These are phyloP conservation scores for Ptychodera flava DNA, from an alignment of 35 echinoderm and acorn worm genomes.

Conservation along the genomic window DNA sequence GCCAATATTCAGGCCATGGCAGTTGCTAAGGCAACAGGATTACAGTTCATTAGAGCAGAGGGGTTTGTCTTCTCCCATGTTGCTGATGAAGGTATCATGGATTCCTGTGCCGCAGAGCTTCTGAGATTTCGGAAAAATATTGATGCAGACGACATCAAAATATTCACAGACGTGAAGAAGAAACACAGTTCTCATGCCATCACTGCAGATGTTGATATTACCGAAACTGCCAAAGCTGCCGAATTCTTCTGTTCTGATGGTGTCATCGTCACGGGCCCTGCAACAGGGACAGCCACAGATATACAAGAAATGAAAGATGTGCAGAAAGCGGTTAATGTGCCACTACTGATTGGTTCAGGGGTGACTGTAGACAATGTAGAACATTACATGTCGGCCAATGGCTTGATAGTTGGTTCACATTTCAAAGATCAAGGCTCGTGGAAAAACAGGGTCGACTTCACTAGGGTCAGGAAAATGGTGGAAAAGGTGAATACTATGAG, in stretches of 20 bases:
- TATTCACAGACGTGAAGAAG: slow-evolving; percentile 96
- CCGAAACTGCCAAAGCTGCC: slow-evolving; percentile 61
- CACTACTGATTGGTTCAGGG: slow-evolving; percentile 85
- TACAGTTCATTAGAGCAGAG: slow-evolving; percentile 88
- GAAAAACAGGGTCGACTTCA: slow-evolving; percentile 55
- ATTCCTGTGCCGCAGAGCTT: slow-evolving; percentile 84
- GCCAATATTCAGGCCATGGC: slow-evolving; percentile 75
- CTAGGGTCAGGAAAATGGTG: slow-evolving; percentile 54
- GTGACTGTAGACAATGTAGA: slow-evolving; percentile 61
- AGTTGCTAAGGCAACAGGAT: slow-evolving; percentile 68
- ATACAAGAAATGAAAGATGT: slow-evolving; percentile 71
- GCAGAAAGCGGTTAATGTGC: slow-evolving; percentile 49
- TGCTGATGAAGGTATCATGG: slow-evolving; percentile 85
- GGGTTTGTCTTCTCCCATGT: slow-evolving; percentile 84
- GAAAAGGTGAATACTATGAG: slow-evolving; percentile 37
- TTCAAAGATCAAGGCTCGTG: slow-evolving; percentile 68
- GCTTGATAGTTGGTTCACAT: slow-evolving; percentile 80
- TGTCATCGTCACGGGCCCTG: slow-evolving; percentile 63
- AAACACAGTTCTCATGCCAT: slow-evolving; percentile 92
- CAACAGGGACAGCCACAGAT: slow-evolving; percentile 43
- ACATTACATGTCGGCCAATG: slow-evolving; percentile 62
- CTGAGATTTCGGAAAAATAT: slow-evolving; percentile 69
- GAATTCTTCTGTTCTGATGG: slow-evolving; percentile 95
- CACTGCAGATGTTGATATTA: slow-evolving; percentile 66
- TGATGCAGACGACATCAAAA: slow-evolving; percentile 62